These are phyloP conservation scores for Sebastiscus tertius DNA, from an alignment of 2,797 vertebrate species.

Conservation along the genomic window DNA sequence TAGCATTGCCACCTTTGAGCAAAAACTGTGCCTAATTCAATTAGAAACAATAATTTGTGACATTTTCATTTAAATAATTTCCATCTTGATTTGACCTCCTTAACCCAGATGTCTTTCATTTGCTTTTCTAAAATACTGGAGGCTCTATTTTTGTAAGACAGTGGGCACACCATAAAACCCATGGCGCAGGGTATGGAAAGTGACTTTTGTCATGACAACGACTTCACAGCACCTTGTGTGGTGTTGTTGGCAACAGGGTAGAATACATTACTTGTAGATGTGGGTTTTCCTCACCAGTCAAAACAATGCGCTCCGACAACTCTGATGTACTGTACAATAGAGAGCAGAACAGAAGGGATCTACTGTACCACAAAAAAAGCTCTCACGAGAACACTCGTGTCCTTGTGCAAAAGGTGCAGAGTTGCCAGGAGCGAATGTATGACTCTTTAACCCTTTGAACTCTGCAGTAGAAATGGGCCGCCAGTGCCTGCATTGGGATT, in stretches of 20 bases:
- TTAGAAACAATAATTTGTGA: slow-evolving; percentile 1
- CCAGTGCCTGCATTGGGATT: no score
- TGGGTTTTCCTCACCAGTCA: slow-evolving; percentile 23
- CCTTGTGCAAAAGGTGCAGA: slow-evolving; percentile 46
- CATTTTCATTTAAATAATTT: slow-evolving; percentile 31
- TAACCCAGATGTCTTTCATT: background rate
- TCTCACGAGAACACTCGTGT: slow-evolving; percentile 8
- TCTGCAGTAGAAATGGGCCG: no score
- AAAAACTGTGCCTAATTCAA: background rate
- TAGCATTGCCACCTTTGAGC: background rate
- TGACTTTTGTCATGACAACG: background rate
- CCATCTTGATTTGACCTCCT: background rate
- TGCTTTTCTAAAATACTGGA: background rate
- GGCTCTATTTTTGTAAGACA: background rate
- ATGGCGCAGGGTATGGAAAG: background rate
- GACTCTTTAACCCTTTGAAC: slow-evolving; percentile 5
- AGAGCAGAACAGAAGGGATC: slow-evolving; percentile 5
- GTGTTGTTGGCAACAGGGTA: background rate
- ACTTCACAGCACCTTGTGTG: background rate
- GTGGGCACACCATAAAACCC: background rate
- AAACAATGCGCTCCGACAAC: background rate
- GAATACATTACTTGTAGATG: slow-evolving; percentile 15
- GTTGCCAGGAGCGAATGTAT: slow-evolving; percentile 26
- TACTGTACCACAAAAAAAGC: background rate
- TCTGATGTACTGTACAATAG: background rate